Percentiles rank a stretch among this genome's conserved stretches.
phyloP scores from a whole-genome alignment of 2,797 vertebrate species.

The Lates japonicus region DNA sequence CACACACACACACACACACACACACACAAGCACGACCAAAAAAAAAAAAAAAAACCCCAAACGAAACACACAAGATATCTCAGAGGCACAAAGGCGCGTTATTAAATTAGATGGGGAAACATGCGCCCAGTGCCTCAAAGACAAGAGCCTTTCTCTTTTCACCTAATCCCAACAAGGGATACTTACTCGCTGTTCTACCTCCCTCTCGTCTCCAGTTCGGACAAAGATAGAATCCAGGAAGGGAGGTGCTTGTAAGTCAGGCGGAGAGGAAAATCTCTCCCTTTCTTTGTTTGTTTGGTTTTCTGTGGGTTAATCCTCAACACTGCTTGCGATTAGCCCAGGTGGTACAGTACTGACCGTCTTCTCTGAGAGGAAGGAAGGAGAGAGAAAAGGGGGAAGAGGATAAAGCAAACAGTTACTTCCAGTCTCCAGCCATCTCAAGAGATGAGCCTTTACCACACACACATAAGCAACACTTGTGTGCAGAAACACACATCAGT shows the following conservation, averaged over 20 bases:
- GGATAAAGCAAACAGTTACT: slow-evolving; percentile 54
- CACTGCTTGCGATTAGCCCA: slow-evolving; percentile 76
- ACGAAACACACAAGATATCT: slow-evolving; percentile 48
- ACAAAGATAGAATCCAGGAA: slow-evolving; percentile 76
- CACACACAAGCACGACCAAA: background rate
- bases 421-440: slow-evolving; percentile 58
- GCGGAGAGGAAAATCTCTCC: slow-evolving; percentile 62
- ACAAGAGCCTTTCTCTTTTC: slow-evolving; percentile 79
- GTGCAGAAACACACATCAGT: background rate
- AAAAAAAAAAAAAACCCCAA: background rate
- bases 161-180: slow-evolving; percentile 84
- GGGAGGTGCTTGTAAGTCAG: slow-evolving; percentile 71
- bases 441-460: slow-evolving; percentile 53
- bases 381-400: slow-evolving; percentile 20
- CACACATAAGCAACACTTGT: slow-evolving; percentile 38
- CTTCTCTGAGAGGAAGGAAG: slow-evolving; percentile 48
- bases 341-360: slow-evolving; percentile 52
- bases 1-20: slow-evolving; percentile 15
- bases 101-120: slow-evolving; percentile 84
- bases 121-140: slow-evolving; percentile 72
- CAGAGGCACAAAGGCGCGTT: slow-evolving; percentile 70
- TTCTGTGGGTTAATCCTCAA: slow-evolving; percentile 73
- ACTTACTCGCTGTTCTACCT: slow-evolving; percentile 78
- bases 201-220: slow-evolving; percentile 71
- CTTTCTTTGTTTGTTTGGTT: slow-evolving; percentile 73